phyloP scores from a whole-genome alignment of 2,113 vertebrate genomes.

The Pongo pygmaeus region DNA sequence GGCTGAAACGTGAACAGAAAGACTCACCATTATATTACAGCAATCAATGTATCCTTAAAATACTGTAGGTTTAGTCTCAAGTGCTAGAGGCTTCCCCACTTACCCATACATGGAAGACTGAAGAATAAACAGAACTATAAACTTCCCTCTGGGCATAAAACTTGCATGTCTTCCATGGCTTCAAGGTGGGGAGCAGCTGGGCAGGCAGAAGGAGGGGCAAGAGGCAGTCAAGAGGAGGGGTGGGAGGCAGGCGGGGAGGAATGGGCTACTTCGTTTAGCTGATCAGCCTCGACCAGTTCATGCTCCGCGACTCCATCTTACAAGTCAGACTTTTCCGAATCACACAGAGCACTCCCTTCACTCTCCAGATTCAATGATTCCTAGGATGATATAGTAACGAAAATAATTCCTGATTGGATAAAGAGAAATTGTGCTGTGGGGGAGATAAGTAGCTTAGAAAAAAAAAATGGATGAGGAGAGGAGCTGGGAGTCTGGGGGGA shows the following conservation, averaged over 20 bases:
- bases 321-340: neutral
- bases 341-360: neutral
- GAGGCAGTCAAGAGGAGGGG: neutral
- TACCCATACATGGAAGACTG: neutral
- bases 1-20: neutral
- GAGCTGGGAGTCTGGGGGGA: neutral
- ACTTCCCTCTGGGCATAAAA: neutral
- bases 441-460: neutral
- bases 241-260: no score
- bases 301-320: neutral
- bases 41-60: neutral
- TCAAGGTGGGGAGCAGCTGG: neutral
- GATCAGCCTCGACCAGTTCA: accelerated
- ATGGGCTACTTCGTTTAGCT: no score
- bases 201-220: neutral
- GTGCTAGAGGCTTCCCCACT: neutral
- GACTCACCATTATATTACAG: no score
- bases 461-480: neutral
- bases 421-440: neutral
- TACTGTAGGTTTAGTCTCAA: neutral
- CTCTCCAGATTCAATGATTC: neutral
- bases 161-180: neutral
- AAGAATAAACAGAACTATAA: neutral
- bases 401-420: neutral
- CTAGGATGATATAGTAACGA: neutral